A percentile compares a stretch with the other conserved stretches of the same genome.
Evolutionary conservation across 1,140 invertebrate species (phyloP).

Genomic region (Cydia pomonella): DNA sequence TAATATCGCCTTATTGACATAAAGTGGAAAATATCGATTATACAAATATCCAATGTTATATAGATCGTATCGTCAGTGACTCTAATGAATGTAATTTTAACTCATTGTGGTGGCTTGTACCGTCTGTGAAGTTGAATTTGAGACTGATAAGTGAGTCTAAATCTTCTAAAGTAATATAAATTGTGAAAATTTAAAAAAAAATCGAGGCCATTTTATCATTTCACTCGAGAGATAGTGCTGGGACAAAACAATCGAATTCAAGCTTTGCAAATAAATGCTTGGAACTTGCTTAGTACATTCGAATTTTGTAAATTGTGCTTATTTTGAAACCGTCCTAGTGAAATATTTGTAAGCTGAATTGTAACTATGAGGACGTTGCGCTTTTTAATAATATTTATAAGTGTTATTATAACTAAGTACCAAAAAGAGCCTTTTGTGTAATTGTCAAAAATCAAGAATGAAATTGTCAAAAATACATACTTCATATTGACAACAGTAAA

Average conservation of each 20-base stretch:
- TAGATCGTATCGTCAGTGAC: slow-evolving; percentile 8
- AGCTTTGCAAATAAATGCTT: background rate
- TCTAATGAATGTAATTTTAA: slow-evolving; percentile 28
- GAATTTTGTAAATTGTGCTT: background rate
- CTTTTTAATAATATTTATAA: background rate
- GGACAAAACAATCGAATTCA: background rate
- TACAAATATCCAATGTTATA: background rate
- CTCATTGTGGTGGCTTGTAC: slow-evolving; percentile 25
- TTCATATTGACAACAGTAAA: too few species aligned
- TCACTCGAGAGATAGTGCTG: slow-evolving; percentile 37
- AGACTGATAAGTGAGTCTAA: slow-evolving; percentile 57
- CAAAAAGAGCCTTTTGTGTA: background rate
- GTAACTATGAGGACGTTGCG: background rate
- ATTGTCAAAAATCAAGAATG: background rate
- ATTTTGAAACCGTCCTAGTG: background rate
- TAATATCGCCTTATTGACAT: too few species aligned
- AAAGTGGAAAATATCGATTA: too few species aligned
- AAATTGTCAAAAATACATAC: too few species aligned
- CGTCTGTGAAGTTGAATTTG: slow-evolving; percentile 44
- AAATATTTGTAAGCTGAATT: background rate
- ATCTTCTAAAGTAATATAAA: slow-evolving; percentile 41
- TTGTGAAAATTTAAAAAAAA: slow-evolving; percentile 34
- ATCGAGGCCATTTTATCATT: slow-evolving; percentile 34
- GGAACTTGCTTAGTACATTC: background rate
- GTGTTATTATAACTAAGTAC: background rate